Percentiles rank a stretch among this genome's conserved stretches.
Conservation (phyloP, 2,797 vertebrate species). For the Cossypha heuglini region DNA sequence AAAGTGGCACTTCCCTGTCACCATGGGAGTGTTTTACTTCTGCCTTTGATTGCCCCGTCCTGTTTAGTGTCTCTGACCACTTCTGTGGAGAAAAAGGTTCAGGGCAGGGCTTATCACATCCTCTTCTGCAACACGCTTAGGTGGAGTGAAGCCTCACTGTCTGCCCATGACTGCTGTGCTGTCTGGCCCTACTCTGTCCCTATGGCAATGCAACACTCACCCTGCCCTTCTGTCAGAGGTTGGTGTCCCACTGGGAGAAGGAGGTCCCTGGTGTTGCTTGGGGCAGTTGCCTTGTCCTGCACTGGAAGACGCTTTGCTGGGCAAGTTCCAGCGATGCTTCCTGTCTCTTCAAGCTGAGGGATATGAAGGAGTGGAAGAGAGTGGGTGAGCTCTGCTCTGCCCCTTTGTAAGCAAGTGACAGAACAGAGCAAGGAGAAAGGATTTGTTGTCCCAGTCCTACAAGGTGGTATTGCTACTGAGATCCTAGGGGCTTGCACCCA, state of each 20-base stretch:
- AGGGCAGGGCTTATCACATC: rapidly evolving
- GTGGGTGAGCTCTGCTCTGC: background rate
- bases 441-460: background rate
- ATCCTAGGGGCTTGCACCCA: background rate
- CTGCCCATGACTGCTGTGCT: background rate
- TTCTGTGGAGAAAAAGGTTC: background rate
- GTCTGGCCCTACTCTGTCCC: background rate
- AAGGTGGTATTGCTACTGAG: background rate
- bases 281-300: background rate
- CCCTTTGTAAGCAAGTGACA: rapidly evolving
- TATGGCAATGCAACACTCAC: rapidly evolving
- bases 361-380: rapidly evolving
- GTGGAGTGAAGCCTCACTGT: background rate
- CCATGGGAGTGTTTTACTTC: rapidly evolving
- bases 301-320: background rate
- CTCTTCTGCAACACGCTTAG: background rate
- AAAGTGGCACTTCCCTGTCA: rapidly evolving
- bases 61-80: background rate
- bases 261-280: background rate
- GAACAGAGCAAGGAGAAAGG: background rate
- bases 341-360: rapidly evolving
- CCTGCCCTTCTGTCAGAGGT: background rate
- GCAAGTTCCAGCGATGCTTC: rapidly evolving
- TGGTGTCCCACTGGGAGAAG: background rate
- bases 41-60: background rate